Conservation (phyloP, 2,888 invertebrate species). For the Allacma fusca region DNA sequence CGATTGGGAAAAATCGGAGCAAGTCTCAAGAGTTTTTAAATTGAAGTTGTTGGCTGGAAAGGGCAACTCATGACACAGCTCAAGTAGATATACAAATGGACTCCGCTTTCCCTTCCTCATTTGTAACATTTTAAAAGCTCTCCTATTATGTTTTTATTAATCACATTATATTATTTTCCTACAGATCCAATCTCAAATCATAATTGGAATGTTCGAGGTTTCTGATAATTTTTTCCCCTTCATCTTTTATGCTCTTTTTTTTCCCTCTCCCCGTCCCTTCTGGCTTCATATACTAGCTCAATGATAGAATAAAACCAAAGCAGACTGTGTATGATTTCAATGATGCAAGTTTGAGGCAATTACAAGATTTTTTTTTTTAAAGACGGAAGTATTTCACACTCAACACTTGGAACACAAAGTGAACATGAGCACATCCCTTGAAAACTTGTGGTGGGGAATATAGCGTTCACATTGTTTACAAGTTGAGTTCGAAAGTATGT, state of each 20-base stretch:
- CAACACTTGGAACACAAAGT: too few relatives aligned
- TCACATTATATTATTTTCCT: not conserved
- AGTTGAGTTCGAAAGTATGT: too few relatives aligned
- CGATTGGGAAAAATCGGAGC: not conserved
- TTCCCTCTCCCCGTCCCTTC: not conserved
- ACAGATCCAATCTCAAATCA: not conserved
- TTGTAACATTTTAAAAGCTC: not conserved
- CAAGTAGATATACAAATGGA: not conserved
- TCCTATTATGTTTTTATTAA: not conserved
- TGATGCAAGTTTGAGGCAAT: too few relatives aligned
- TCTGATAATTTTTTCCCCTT: too few relatives aligned
- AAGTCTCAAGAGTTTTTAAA: conserved; percentile 40
- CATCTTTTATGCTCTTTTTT: too few relatives aligned
- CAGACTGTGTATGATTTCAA: too few relatives aligned
- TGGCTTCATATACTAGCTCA: not conserved
- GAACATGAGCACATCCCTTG: too few relatives aligned
- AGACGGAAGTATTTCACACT: too few relatives aligned
- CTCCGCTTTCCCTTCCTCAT: not conserved
- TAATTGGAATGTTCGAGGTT: not conserved
- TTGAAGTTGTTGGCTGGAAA: conserved; percentile 14
- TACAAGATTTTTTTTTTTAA: too few relatives aligned
- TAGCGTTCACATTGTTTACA: too few relatives aligned
- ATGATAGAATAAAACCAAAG: too few relatives aligned
- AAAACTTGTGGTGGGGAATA: too few relatives aligned
- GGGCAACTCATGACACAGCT: conserved; percentile 26